Evolutionary conservation across 2,113 vertebrate species (phyloP).

Genomic region (Oryzias melastigma): DNA sequence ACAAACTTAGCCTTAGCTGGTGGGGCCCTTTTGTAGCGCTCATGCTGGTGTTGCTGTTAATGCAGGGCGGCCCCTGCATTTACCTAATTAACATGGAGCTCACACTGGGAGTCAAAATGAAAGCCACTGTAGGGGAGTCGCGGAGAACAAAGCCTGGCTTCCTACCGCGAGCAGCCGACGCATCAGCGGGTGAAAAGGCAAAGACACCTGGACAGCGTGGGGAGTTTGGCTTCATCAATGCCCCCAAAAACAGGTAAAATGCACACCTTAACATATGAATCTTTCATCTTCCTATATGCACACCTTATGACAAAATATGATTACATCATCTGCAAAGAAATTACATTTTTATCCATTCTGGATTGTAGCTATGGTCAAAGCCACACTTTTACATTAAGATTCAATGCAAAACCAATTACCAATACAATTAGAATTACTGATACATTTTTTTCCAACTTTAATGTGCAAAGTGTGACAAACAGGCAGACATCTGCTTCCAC

Average conservation of each 20-base stretch:
- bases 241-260: not conserved
- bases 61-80: constrained; percentile 65
- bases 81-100: constrained; percentile 77
- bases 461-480: too few relatives aligned
- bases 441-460: too few relatives aligned
- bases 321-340: too few relatives aligned
- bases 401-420: too few relatives aligned
- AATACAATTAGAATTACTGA: too few relatives aligned
- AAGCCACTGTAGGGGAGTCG: constrained; percentile 67
- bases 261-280: too few relatives aligned
- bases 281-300: too few relatives aligned
- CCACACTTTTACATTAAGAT: too few relatives aligned
- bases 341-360: too few relatives aligned
- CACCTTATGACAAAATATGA: too few relatives aligned
- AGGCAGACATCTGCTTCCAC: too few relatives aligned
- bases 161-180: constrained; percentile 40
- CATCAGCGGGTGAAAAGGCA: constrained; percentile 22
- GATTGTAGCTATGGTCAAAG: too few relatives aligned
- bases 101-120: constrained; percentile 76
- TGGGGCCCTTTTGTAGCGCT: constrained; percentile 70
- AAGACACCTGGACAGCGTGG: constrained; percentile 30
- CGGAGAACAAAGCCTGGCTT: constrained; percentile 71
- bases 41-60: constrained; percentile 63
- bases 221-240: constrained; percentile 15
- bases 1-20: constrained; percentile 69